A percentile compares a stretch with the other conserved stretches of the same genome.
Conservation (phyloP, 1,140 invertebrate species). For the Brevipalpus yothersi region DNA sequence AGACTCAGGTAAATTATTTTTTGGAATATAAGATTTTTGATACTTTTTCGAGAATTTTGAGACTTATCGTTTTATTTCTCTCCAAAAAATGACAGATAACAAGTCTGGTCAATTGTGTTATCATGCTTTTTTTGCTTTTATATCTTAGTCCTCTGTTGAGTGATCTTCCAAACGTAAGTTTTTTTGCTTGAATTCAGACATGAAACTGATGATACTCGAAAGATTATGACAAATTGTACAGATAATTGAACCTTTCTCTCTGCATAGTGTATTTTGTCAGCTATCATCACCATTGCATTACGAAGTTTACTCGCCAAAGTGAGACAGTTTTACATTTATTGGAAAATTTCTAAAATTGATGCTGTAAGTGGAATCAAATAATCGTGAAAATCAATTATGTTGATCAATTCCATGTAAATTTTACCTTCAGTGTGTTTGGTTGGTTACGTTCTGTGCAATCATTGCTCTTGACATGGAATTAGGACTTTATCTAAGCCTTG, state of each 20-base stretch:
- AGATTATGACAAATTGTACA: too few species aligned
- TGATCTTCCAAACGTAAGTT: conserved; percentile 15
- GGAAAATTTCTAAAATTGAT: conserved; percentile 22
- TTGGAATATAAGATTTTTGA: too few species aligned
- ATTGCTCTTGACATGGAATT: conserved; percentile 27
- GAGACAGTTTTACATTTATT: conserved; percentile 19
- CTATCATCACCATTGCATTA: conserved; percentile 26
- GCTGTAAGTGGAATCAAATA: conserved; percentile 16
- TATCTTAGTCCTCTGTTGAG: conserved; percentile 23
- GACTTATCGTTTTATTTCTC: neutral
- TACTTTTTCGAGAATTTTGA: too few species aligned
- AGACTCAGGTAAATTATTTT: conserved; percentile 12
- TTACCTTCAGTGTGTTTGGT: conserved; percentile 21
- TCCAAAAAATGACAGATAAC: conserved; percentile 16
- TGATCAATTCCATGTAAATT: neutral
- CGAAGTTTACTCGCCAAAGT: conserved; percentile 23
- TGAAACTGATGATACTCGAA: too few species aligned
- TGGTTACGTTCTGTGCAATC: conserved; percentile 25
- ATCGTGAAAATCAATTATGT: neutral
- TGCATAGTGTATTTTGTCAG: conserved; percentile 20
- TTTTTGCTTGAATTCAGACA: conserved; percentile 5
- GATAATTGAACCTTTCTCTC: neutral
- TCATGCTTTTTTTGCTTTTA: conserved; percentile 25
- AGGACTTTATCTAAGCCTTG: conserved; percentile 25
- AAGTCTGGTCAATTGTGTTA: conserved; percentile 22